Evolutionary conservation across 2,888 invertebrate genomes (phyloP).

Genomic region (Fragum fragum): DNA sequence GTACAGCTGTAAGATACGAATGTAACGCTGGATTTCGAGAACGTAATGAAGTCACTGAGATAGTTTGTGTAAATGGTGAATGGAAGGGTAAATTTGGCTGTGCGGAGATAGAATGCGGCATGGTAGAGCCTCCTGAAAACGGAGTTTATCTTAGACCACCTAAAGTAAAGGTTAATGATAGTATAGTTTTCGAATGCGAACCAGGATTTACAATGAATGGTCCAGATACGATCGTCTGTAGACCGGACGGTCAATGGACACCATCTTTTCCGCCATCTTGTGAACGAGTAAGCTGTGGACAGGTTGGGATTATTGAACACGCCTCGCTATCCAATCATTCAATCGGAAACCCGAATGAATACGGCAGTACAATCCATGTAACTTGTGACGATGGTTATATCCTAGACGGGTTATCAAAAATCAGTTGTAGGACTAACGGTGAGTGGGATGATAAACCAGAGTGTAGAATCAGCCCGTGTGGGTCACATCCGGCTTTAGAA

Average conservation of each 20-base stretch:
- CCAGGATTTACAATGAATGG: conserved; percentile 32
- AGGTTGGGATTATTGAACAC: conserved; percentile 34
- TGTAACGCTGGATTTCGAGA: conserved; percentile 37
- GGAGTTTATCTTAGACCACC: not conserved
- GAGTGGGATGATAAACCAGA: conserved; percentile 41
- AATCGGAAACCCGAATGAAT: conserved; percentile 18
- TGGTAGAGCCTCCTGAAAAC: conserved; percentile 33
- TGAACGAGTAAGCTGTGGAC: conserved; percentile 33
- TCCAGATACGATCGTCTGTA: conserved; percentile 3
- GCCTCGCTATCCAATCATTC: conserved; percentile 15
- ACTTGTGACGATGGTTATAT: conserved; percentile 36
- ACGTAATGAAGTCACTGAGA: not conserved
- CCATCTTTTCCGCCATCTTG: conserved; percentile 36
- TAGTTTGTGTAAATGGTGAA: conserved; percentile 17
- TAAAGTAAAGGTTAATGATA: conserved; percentile 13
- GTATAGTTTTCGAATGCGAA: conserved; percentile 24
- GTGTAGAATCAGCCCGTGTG: conserved; percentile 27
- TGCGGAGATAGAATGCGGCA: conserved; percentile 9
- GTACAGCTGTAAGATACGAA: not conserved
- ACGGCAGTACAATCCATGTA: conserved; percentile 36
- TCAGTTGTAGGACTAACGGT: conserved; percentile 36
- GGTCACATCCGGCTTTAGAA: conserved; percentile 33
- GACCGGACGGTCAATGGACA: conserved; percentile 33
- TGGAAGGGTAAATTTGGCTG: conserved; percentile 16
- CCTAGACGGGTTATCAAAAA: conserved; percentile 22